Conservation (phyloP, 2,888 invertebrate genomes). For the Diadegma fenestrale region DNA sequence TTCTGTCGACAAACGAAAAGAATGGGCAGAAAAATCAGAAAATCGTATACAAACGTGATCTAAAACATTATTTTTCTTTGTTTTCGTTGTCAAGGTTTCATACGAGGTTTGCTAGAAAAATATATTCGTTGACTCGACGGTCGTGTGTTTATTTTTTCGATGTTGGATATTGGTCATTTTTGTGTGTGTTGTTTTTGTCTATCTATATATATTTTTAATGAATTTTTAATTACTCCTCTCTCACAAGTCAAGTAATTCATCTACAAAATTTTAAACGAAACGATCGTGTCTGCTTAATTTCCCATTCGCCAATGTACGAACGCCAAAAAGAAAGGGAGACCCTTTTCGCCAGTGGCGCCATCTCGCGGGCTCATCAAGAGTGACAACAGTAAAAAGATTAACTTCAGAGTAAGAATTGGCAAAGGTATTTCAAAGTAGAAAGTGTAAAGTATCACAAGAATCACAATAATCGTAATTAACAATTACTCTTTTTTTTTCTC, state of each 20-base stretch:
- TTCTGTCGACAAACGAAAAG: conserved; percentile 22
- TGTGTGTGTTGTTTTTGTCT: conserved; percentile 18
- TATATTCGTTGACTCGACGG: conserved; percentile 76
- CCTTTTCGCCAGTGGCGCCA: conserved; percentile 11
- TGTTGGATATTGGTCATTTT: conserved; percentile 75
- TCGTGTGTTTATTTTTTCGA: conserved; percentile 72
- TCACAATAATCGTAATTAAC: conserved; percentile 78
- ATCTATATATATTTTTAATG: conserved; percentile 6
- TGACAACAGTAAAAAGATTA: conserved; percentile 74
- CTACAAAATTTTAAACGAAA: conserved; percentile 5
- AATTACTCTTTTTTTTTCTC: conserved; percentile 58
- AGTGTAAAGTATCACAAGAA: conserved; percentile 83
- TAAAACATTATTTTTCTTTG: conserved; percentile 30
- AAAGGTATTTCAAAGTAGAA: conserved; percentile 82
- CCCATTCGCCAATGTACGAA: conserved; percentile 72
- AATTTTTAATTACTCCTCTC: not conserved
- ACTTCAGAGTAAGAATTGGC: conserved; percentile 73
- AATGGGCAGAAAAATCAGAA: conserved; percentile 20
- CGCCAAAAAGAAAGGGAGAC: conserved; percentile 48
- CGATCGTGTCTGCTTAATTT: not conserved
- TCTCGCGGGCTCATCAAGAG: conserved; percentile 33
- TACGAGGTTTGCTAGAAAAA: conserved; percentile 65
- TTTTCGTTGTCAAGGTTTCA: conserved; percentile 76
- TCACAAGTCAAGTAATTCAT: not conserved
- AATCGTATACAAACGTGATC: conserved; percentile 20